Evolutionary conservation across 2,888 invertebrate species (phyloP).

Genomic region (Phlogophora meticulosa): DNA sequence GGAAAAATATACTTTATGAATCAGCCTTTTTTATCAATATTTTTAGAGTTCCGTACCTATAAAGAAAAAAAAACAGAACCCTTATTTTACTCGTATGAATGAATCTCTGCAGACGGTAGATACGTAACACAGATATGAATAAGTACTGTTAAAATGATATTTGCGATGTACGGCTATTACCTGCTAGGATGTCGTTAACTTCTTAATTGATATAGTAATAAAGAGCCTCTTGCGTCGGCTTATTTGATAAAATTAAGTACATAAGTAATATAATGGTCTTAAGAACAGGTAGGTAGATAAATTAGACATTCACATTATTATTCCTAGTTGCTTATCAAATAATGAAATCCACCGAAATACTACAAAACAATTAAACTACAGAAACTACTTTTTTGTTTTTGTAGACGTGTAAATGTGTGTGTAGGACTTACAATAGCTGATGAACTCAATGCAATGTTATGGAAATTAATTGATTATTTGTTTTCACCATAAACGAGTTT

Average conservation of each 20-base stretch:
- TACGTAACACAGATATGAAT: no score
- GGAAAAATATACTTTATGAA: background rate
- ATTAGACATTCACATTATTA: background rate
- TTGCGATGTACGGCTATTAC: no score
- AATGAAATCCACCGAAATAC: background rate
- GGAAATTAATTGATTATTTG: background rate
- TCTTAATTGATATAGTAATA: conserved; percentile 6
- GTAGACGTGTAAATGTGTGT: background rate
- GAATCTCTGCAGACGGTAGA: no score
- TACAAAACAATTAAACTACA: background rate
- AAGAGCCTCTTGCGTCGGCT: background rate
- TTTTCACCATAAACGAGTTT: background rate
- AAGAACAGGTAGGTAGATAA: conserved; percentile 11
- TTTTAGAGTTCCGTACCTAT: no score
- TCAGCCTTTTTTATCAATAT: background rate
- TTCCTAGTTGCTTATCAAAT: background rate
- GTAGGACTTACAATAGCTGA: background rate
- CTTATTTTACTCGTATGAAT: no score
- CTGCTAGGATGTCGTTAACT: conserved; percentile 1
- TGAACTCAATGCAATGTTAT: background rate
- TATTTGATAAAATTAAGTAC: conserved; percentile 12
- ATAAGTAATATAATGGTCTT: background rate
- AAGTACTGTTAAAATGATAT: no score
- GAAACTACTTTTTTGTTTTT: background rate
- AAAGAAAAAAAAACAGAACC: no score